These are phyloP conservation scores for Oenanthe melanoleuca DNA, from an alignment of 2,113 vertebrate genomes.

Conservation along the genomic window DNA sequence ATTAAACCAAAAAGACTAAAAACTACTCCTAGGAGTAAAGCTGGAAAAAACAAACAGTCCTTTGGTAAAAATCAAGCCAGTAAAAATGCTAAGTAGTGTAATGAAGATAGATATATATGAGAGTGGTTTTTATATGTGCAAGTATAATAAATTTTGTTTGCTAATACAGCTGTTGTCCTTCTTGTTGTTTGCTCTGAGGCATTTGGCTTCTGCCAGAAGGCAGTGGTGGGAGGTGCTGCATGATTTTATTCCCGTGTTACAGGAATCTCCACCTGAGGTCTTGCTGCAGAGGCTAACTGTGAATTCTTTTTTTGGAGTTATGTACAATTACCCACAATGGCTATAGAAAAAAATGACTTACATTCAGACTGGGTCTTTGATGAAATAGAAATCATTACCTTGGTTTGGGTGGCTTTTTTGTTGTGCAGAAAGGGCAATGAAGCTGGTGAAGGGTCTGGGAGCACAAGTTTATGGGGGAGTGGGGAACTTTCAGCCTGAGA, in stretches of 20 bases:
- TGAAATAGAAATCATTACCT: rapidly evolving
- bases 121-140: not conserved
- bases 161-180: not conserved
- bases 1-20: conserved; percentile 71
- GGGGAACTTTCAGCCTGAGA: rapidly evolving
- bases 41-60: conserved; percentile 27
- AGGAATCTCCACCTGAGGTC: rapidly evolving
- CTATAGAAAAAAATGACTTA: rapidly evolving
- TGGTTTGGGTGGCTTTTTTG: not conserved
- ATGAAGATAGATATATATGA: not conserved
- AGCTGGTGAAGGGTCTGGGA: not conserved
- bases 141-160: not conserved
- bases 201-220: not conserved
- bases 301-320: too few relatives aligned
- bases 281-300: too few relatives aligned
- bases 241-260: rapidly evolving
- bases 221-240: rapidly evolving
- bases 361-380: too few relatives aligned
- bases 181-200: rapidly evolving
- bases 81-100: not conserved
- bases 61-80: not conserved
- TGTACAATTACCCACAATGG: not conserved
- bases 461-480: rapidly evolving
- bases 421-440: not conserved
- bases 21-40: not conserved